These are phyloP conservation scores for Triplophysa bombifrons DNA, from an alignment of 2,797 vertebrate species.

Conservation along the genomic window DNA sequence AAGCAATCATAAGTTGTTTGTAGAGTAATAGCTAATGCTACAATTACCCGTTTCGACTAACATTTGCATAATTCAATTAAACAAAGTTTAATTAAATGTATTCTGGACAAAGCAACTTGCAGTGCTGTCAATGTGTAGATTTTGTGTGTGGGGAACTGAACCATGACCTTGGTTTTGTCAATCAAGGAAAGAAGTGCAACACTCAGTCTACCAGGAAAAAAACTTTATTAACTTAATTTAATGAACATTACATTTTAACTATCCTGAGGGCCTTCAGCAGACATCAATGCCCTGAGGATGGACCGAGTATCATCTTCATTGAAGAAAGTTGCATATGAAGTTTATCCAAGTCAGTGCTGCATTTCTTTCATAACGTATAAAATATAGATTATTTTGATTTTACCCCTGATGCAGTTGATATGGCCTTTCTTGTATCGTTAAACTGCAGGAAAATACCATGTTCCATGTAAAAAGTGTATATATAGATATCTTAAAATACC, in stretches of 20 bases:
- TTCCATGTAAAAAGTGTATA: no score
- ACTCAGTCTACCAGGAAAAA: not conserved
- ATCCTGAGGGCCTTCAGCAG: not conserved
- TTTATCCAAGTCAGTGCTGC: not conserved
- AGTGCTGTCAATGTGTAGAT: not conserved
- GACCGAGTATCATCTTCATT: not conserved
- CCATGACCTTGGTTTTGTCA: not conserved
- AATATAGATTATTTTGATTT: not conserved
- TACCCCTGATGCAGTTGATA: not conserved
- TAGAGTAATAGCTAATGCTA: not conserved
- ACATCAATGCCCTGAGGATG: not conserved
- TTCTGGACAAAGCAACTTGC: not conserved
- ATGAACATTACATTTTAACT: not conserved
- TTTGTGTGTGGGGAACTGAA: not conserved
- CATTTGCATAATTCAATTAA: not conserved
- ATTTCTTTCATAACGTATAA: not conserved
- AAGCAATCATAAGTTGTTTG: not conserved
- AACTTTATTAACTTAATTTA: not conserved
- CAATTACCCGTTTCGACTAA: not conserved
- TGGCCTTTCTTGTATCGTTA: not conserved
- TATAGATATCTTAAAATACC: no score
- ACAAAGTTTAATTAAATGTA: not conserved
- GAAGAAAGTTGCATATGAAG: not conserved
- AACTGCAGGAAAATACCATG: no score
- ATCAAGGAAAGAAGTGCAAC: not conserved